Percentiles rank a stretch among this genome's conserved stretches.
Evolutionary conservation across 2,113 vertebrate genomes (phyloP).

Genomic region (Tragelaphus scriptus): DNA sequence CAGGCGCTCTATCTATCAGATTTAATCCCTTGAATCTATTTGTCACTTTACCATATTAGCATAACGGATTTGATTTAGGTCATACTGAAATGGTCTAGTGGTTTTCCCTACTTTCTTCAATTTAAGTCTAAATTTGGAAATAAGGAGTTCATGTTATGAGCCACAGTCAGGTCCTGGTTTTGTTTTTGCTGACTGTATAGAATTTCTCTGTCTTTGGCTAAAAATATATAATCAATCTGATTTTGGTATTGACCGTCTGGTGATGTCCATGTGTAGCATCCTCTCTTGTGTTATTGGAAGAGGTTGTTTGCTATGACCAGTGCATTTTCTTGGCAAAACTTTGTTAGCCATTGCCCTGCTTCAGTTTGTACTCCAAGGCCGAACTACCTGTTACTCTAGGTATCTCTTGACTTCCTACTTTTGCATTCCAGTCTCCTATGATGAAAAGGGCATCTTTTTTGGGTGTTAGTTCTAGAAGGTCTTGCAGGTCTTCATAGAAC

Average conservation of each 20-base stretch:
- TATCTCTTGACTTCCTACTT: neutral
- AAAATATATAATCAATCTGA: neutral
- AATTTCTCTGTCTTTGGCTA: neutral
- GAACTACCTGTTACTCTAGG: neutral
- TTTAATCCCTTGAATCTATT: neutral
- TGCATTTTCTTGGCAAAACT: neutral
- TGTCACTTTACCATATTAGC: neutral
- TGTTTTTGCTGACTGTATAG: neutral
- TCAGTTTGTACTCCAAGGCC: neutral
- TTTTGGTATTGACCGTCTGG: rapidly evolving
- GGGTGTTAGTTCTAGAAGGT: neutral
- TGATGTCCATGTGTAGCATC: neutral
- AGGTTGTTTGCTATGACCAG: neutral
- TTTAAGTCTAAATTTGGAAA: neutral
- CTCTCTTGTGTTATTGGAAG: neutral
- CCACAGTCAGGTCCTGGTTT: neutral
- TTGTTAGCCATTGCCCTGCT: neutral
- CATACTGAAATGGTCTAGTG: neutral
- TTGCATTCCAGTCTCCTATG: neutral
- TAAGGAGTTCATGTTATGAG: neutral
- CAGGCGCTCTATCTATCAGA: neutral
- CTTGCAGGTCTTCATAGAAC: neutral
- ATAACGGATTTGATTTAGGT: neutral
- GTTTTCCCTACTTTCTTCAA: neutral
- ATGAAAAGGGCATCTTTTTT: neutral